Conservation (phyloP, 2,888 invertebrate genomes). For the Ecliptopera silaceata region DNA sequence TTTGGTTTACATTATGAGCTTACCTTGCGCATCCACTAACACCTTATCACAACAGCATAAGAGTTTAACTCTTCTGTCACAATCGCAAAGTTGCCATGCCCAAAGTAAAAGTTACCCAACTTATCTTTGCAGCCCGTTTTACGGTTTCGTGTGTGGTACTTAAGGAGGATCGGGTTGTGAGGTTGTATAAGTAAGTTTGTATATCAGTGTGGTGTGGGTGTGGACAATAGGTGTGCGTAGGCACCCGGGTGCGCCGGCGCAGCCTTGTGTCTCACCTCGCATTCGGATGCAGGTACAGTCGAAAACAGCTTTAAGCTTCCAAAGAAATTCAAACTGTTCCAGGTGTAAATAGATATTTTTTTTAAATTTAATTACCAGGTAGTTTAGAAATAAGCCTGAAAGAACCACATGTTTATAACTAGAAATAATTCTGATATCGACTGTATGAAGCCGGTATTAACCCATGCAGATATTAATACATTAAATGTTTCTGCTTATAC, state of each 20-base stretch:
- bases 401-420: too few relatives aligned
- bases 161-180: constrained; percentile 9
- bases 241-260: constrained; percentile 57
- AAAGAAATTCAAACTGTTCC: not conserved
- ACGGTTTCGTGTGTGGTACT: constrained; percentile 5
- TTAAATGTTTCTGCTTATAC: not conserved
- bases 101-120: constrained; percentile 44
- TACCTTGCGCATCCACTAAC: constrained; percentile 17
- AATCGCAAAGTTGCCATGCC: constrained; percentile 5
- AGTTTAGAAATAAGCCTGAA: too few relatives aligned
- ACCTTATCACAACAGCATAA: constrained; percentile 31
- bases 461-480: not conserved
- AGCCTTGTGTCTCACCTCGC: constrained; percentile 52
- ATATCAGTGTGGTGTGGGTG: constrained; percentile 54
- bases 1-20: constrained; percentile 60
- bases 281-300: constrained; percentile 26
- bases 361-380: too few relatives aligned
- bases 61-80: constrained; percentile 38
- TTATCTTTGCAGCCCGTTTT: constrained; percentile 39
- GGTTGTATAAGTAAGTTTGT: constrained; percentile 36
- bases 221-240: constrained; percentile 68
- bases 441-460: not conserved
- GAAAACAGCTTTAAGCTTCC: constrained; percentile 8
- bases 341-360: not conserved
- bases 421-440: not conserved